phyloP scores from a whole-genome alignment of 2,113 vertebrate genomes.

The Fregata magnificens region DNA sequence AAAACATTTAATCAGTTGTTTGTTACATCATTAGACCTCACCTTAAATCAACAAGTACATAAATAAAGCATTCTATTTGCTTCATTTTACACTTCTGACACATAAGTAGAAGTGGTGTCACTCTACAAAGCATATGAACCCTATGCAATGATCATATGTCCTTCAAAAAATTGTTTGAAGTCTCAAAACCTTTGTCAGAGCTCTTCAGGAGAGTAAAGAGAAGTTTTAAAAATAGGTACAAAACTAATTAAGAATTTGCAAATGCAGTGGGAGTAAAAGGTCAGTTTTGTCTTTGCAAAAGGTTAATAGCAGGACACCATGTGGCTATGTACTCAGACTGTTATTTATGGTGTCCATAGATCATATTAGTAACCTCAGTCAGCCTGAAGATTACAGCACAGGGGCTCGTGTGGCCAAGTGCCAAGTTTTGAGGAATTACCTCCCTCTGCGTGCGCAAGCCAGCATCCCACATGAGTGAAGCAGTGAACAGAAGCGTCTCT shows the following conservation, averaged over 20 bases:
- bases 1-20: neutral
- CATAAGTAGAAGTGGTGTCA: neutral
- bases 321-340: neutral
- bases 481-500: neutral
- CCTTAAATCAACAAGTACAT: neutral
- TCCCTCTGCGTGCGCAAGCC: neutral
- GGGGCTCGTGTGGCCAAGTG: neutral
- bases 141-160: neutral
- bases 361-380: neutral
- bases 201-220: neutral
- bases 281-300: neutral
- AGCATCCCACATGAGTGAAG: fast-evolving
- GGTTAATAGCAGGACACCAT: neutral
- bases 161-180: neutral
- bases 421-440: neutral
- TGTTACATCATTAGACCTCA: neutral
- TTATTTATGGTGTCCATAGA: neutral
- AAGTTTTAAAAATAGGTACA: neutral
- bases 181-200: neutral
- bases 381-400: neutral
- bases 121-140: neutral
- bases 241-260: neutral
- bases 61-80: neutral
- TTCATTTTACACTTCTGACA: neutral
- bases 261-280: neutral